A percentile compares a stretch with the other conserved stretches of the same genome.
phyloP scores from a whole-genome alignment of 2,888 invertebrate species.

The Agrochola macilenta region DNA sequence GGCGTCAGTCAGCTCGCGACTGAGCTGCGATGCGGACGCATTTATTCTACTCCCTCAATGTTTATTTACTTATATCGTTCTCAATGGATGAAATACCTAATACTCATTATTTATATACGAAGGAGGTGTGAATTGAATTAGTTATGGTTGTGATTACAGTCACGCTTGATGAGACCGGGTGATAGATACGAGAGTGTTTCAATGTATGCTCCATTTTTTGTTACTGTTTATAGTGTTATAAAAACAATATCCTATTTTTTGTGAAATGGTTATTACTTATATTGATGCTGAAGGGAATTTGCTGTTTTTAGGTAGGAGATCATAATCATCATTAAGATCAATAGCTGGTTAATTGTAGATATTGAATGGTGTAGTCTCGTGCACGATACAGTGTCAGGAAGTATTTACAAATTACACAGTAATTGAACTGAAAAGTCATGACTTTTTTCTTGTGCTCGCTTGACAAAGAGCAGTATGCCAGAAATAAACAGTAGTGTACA shows the following conservation, averaged over 20 bases:
- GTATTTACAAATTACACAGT: not conserved
- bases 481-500: constrained; percentile 46
- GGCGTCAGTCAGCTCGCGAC: constrained; percentile 59
- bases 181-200: constrained; percentile 52
- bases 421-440: not conserved
- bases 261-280: not conserved
- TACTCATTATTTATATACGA: constrained; percentile 45
- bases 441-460: not conserved
- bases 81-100: constrained; percentile 42
- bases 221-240: constrained; percentile 17
- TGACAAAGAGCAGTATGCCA: constrained; percentile 21
- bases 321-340: not conserved
- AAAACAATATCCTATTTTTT: constrained; percentile 15
- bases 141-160: constrained; percentile 65
- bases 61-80: constrained; percentile 49
- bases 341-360: not conserved
- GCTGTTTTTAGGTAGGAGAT: not conserved
- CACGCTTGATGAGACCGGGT: constrained; percentile 55
- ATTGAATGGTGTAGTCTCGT: not conserved
- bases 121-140: constrained; percentile 71
- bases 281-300: constrained; percentile 8
- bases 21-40: constrained; percentile 61
- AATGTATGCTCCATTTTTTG: constrained; percentile 49
- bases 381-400: not conserved
- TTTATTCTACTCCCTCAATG: constrained; percentile 26